phyloP scores from a whole-genome alignment of 2,113 vertebrate genomes.

The Typhlomys cinereus region DNA sequence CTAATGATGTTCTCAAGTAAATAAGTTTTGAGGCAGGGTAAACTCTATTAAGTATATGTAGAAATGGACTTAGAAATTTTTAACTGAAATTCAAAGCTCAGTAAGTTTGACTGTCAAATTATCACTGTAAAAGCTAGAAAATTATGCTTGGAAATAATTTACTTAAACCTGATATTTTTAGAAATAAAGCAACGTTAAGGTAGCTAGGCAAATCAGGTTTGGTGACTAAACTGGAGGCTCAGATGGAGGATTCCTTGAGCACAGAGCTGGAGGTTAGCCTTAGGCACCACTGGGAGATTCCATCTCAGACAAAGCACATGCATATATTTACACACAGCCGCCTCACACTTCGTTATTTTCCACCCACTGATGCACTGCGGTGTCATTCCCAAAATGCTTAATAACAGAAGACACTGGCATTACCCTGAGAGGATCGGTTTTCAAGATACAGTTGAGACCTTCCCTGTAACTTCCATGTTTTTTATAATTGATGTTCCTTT shows the following conservation, averaged over 20 bases:
- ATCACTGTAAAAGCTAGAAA: neutral
- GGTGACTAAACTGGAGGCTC: neutral
- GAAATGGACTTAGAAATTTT: neutral
- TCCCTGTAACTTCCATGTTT: neutral
- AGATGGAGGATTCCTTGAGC: neutral
- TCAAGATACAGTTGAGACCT: neutral
- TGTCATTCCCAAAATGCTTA: neutral
- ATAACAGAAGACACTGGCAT: too few species aligned
- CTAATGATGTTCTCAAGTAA: neutral
- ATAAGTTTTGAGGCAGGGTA: neutral
- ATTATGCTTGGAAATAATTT: neutral
- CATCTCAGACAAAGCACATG: neutral
- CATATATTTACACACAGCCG: too few species aligned
- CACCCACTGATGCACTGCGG: neutral
- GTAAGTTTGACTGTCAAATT: neutral
- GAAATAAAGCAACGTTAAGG: neutral
- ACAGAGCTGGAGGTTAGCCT: too few species aligned
- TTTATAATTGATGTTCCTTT: neutral
- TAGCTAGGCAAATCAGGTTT: neutral
- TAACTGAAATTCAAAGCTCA: neutral
- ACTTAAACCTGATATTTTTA: neutral
- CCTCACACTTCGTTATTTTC: neutral
- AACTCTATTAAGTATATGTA: neutral
- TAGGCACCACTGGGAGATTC: neutral
- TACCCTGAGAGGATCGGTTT: neutral